Percentiles rank a stretch among this genome's conserved stretches.
phyloP scores from a whole-genome alignment of 2,888 invertebrate genomes.

The Drosophila anomalata region DNA sequence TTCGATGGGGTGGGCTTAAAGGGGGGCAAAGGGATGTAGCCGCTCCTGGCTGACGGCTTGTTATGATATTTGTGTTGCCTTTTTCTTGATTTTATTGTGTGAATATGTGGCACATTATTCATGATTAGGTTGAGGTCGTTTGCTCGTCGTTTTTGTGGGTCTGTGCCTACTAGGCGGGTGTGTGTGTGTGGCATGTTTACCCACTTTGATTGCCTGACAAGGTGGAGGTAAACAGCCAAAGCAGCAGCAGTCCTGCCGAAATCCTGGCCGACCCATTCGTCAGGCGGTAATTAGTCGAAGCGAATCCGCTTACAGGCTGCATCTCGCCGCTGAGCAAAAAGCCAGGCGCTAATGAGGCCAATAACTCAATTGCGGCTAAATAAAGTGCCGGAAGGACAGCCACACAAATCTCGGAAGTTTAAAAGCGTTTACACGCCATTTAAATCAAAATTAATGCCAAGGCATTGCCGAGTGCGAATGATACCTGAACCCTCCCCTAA shows the following conservation, averaged over 20 bases:
- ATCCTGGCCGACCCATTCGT: constrained; percentile 7
- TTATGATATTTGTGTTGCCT: constrained; percentile 66
- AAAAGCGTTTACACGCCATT: constrained; percentile 75
- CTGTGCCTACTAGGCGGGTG: constrained; percentile 2
- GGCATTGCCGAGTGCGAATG: constrained; percentile 10
- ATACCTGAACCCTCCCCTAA: constrained; percentile 24
- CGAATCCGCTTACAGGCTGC: constrained; percentile 37
- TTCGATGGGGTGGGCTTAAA: not conserved
- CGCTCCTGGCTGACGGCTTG: constrained; percentile 56
- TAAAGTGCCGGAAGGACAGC: constrained; percentile 33
- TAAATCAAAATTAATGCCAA: constrained; percentile 72
- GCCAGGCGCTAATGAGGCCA: constrained; percentile 63
- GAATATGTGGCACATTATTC: constrained; percentile 77
- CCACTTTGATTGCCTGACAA: constrained; percentile 53
- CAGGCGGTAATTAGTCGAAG: constrained; percentile 39
- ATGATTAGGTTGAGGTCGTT: constrained; percentile 66
- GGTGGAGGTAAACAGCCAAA: constrained; percentile 19
- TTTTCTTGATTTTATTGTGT: constrained; percentile 64
- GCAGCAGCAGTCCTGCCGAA: constrained; percentile 11
- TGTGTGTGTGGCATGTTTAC: constrained; percentile 42
- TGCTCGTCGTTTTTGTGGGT: constrained; percentile 41
- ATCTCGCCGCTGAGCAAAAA: constrained; percentile 15
- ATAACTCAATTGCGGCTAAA: constrained; percentile 74
- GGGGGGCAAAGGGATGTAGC: constrained; percentile 30
- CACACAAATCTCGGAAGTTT: constrained; percentile 54